Base-by-base conservation (phyloP, 2,797 vertebrate species). In the Hipposideros larvatus region DNA sequence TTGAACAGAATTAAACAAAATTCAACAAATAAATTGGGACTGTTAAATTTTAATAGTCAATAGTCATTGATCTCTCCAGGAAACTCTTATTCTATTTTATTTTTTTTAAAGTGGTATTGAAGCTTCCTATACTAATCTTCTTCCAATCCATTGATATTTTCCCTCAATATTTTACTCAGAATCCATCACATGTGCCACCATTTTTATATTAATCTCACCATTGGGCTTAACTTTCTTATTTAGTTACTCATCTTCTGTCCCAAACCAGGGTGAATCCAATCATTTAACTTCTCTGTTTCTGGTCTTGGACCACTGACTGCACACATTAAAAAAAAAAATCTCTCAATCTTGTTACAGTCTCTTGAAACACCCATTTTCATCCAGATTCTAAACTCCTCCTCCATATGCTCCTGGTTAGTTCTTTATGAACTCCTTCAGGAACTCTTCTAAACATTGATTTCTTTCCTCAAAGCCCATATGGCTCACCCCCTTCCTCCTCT, bases 391-490 rank as follows among this genome's bases (percentile, higher is more conserved):
- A 84, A n/a, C 31, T 91, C 16, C 31, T 79, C 13, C n/a, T 87
- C 63, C 86, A 31, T 66, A 71, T 61, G 43, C 75, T 34, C 13
- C 14, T 77, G 24, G 46, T 75, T 75, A 84, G 8, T 43, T 90
- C 19, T 92, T 41, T 46, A 79, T n/a, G n/a, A 93, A 65, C 34
- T 65, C 46, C 16, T 65, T 85, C 70, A 93, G 34, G 24, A 73
- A 48, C 9, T 61, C 34, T 89, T 89, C 73, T 78, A 77, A 83
- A 82, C 85, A 68, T n/a, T 91, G 75, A n/a, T 75, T 77, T 94
- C 19, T 68, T 80, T 73, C 41, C 53, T 80, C 28, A 37, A 46
- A 37, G 51, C 34, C 24, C 68, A 41, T 85, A 61, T 70, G 53
- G 14, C 24, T 94, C 10, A 65, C 0, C 1, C 16, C 4, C 34